phyloP scores from a whole-genome alignment of 1,140 invertebrate species.

The Eumeta japonica region DNA sequence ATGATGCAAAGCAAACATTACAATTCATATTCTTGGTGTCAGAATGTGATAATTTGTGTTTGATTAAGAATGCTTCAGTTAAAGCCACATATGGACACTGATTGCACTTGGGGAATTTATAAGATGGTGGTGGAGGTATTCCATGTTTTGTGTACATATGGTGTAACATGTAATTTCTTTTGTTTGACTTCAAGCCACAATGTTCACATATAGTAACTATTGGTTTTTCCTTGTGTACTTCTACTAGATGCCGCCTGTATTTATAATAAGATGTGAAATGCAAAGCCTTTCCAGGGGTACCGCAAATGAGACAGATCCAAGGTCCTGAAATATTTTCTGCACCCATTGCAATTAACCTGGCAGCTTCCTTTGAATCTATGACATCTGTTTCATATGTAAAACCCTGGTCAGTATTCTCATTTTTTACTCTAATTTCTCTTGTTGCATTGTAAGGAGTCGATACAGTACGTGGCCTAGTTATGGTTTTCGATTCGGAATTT shows the following conservation, averaged over 20 bases:
- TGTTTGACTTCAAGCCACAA: constrained; percentile 75
- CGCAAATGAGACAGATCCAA: constrained; percentile 69
- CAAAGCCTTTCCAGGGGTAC: constrained; percentile 62
- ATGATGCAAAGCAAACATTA: constrained; percentile 56
- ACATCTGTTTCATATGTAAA: constrained; percentile 50
- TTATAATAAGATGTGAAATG: constrained; percentile 75
- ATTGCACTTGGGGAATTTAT: constrained; percentile 75
- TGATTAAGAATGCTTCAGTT: constrained; percentile 64
- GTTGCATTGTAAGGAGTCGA: no score
- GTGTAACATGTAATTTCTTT: constrained; percentile 74
- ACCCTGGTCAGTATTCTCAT: constrained; percentile 20
- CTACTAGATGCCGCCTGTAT: constrained; percentile 77
- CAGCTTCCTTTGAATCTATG: constrained; percentile 47
- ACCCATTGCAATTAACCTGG: constrained; percentile 51
- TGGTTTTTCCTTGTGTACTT: constrained; percentile 78
- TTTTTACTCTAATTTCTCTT: constrained; percentile 23
- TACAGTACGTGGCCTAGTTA: constrained; percentile 2
- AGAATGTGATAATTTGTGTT: constrained; percentile 64
- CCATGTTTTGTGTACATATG: constrained; percentile 81
- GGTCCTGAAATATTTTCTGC: constrained; percentile 63
- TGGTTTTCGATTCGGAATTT: constrained; percentile 24
- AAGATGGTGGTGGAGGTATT: constrained; percentile 67
- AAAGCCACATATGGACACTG: constrained; percentile 73
- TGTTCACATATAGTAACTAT: constrained; percentile 79
- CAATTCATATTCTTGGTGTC: constrained; percentile 43